Evolutionary conservation across 2,797 vertebrate species (phyloP), one percentile per base, ranked within the genome.

Genomic region (Furcifer pardalis): DNA sequence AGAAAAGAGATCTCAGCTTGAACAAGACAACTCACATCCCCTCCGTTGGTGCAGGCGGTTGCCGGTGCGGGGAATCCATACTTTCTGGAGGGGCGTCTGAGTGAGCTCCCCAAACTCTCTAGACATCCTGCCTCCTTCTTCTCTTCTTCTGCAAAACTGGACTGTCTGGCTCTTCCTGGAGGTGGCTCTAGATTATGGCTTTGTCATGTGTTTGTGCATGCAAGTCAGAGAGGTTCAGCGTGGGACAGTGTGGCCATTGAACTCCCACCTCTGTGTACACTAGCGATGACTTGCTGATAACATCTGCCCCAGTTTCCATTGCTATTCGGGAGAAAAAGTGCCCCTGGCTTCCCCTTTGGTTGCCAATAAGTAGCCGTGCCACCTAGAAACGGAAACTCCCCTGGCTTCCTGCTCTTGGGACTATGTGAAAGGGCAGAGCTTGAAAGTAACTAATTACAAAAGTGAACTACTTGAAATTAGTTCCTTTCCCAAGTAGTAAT

Each of bases 11-110:
- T 71, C 68, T 6, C 83, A 37, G 27, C 32, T 10, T 7, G 23
- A 42, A 23, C 25, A 71, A 23, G 23, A 75, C 79, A 59, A 97
- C 97, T 98, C 95, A 98, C 97, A 98, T 89, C 97, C 97, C 94
- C 97, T 94, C 83, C 97, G 95, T 56, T 90, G 94, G 89, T 93
- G 96, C 89, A 97, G 92, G 74, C 94, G 77, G 81, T 93, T 95
- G 74, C 94, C 93, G 94, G 96, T 92, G 89, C 96, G 95, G 8
- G 97, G 97, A 35, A 97, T 97, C 98, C 97, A 97, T 37, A 96
- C 97, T 92, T 98, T 98, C 95, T 97, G 96, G 85, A 97, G 94
- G 66, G 96, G 96, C 35, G 95, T 97, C 86, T 97, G 97, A 13
- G 96, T 97, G 66, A 97, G 96, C 63, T 94, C 93, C 62, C 91